Evolutionary conservation across 2,113 vertebrate genomes (phyloP).

Genomic region (Orycteropus afer): DNA sequence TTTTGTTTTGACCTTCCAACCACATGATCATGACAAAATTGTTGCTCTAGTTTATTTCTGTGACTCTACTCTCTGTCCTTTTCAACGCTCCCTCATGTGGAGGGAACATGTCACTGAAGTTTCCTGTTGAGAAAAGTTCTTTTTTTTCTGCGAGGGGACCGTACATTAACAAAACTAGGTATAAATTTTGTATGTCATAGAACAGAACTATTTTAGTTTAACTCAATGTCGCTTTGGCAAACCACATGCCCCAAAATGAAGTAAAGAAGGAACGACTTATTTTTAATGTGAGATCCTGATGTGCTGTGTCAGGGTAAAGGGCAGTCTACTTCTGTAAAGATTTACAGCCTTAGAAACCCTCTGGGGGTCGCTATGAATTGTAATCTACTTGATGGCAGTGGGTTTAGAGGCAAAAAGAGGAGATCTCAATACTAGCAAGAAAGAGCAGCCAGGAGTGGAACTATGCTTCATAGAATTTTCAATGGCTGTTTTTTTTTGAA

Average conservation of each 20-base stretch:
- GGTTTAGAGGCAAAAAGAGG: too few species aligned
- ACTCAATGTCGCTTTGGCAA: not conserved
- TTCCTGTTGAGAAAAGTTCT: conserved; percentile 35
- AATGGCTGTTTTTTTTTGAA: not conserved
- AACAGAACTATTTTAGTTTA: not conserved
- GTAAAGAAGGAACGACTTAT: not conserved
- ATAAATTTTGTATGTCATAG: not conserved
- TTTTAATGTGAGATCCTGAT: not conserved
- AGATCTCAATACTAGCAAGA: too few species aligned
- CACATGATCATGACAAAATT: not conserved
- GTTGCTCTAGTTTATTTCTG: not conserved
- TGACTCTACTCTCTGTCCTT: not conserved
- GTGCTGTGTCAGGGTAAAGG: not conserved
- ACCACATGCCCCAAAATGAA: not conserved
- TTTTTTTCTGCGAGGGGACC: not conserved
- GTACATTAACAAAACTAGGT: not conserved
- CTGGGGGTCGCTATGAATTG: too few species aligned
- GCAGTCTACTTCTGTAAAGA: too few species aligned
- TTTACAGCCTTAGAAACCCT: too few species aligned
- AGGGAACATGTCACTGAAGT: not conserved
- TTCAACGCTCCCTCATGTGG: not conserved
- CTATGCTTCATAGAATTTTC: not conserved
- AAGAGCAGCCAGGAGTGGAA: not conserved
- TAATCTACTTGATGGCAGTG: too few species aligned
- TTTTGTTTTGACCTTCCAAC: conserved; percentile 45